Percentiles rank a stretch among this genome's conserved stretches.
Conservation (phyloP, 2,888 invertebrate species). For the Aethes cnicana region DNA sequence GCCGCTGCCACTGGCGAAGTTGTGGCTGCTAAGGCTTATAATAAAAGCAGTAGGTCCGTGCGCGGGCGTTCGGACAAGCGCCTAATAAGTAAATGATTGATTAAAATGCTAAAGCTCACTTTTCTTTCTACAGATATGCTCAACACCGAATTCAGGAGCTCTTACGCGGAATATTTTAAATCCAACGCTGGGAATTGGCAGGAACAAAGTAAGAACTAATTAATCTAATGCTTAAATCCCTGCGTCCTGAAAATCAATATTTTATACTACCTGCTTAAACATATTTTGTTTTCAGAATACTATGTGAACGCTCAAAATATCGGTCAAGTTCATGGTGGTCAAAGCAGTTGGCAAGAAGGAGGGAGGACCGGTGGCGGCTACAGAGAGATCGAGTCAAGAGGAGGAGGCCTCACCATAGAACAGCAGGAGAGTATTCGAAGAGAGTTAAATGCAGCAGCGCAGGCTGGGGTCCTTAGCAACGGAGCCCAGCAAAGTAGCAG, state of each 20-base stretch:
- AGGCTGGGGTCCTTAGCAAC: slow-evolving; percentile 34
- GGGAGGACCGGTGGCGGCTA: slow-evolving; percentile 49
- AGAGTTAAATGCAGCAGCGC: slow-evolving; percentile 49
- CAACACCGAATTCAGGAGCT: slow-evolving; percentile 46
- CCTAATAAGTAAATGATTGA: no score
- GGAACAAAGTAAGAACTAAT: slow-evolving; percentile 47
- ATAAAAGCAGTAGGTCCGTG: no score
- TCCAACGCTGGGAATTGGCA: slow-evolving; percentile 19
- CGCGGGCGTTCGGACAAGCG: no score
- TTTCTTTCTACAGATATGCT: slow-evolving; percentile 56
- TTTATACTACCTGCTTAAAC: background rate
- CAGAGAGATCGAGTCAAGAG: slow-evolving; percentile 51
- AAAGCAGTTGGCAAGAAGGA: slow-evolving; percentile 32
- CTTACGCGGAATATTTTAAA: slow-evolving; percentile 45
- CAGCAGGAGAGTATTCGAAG: slow-evolving; percentile 59
- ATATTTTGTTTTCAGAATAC: slow-evolving; percentile 38
- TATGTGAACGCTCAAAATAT: no score
- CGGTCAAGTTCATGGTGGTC: slow-evolving; percentile 38
- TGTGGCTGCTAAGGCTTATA: no score
- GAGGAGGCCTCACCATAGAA: slow-evolving; percentile 53
- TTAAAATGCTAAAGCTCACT: background rate
- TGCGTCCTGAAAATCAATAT: background rate
- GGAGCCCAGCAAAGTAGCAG: slow-evolving; percentile 5
- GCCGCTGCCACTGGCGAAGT: no score
- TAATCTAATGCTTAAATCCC: background rate